Conservation (phyloP, 2,113 vertebrate species). For the Trichomycterus rosablanca region DNA sequence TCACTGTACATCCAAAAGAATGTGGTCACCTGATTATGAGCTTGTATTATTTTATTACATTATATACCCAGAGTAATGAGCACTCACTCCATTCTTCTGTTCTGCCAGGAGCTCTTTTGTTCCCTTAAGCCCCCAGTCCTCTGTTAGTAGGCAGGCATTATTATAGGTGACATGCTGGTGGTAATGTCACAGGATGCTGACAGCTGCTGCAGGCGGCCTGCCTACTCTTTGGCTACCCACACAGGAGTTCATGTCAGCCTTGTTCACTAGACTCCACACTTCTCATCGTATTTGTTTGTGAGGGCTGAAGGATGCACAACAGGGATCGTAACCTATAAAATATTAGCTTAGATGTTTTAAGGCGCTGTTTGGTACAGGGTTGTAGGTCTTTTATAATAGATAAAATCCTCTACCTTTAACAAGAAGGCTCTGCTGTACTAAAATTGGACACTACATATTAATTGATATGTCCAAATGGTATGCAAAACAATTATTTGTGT, state of each 20-base stretch:
- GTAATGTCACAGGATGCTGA: slow-evolving; percentile 34
- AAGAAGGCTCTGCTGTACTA: too few relatives aligned
- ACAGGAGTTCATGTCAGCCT: slow-evolving; percentile 30
- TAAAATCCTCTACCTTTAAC: too few relatives aligned
- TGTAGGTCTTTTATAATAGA: too few relatives aligned
- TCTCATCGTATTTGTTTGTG: slow-evolving; percentile 26
- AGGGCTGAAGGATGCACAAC: slow-evolving; percentile 20
- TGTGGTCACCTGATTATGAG: too few relatives aligned
- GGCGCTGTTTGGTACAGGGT: background rate
- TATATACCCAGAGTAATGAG: slow-evolving; percentile 27
- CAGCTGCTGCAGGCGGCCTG: slow-evolving; percentile 33
- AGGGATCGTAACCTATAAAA: slow-evolving; percentile 15
- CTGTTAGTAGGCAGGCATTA: slow-evolving; percentile 27
- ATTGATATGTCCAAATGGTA: too few relatives aligned
- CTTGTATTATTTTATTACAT: too few relatives aligned
- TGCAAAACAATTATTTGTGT: too few relatives aligned
- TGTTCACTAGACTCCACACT: slow-evolving; percentile 14
- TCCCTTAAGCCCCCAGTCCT: slow-evolving; percentile 23
- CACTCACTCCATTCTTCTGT: slow-evolving; percentile 6
- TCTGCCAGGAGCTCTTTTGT: slow-evolving; percentile 15
- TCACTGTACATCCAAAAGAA: too few relatives aligned
- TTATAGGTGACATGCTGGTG: slow-evolving; percentile 33
- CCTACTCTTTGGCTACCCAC: slow-evolving; percentile 27
- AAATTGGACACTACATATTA: too few relatives aligned
- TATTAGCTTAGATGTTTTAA: slow-evolving; percentile 8